These are phyloP conservation scores for Anorthoa munda DNA, from an alignment of 2,888 invertebrate species.

Conservation along the genomic window DNA sequence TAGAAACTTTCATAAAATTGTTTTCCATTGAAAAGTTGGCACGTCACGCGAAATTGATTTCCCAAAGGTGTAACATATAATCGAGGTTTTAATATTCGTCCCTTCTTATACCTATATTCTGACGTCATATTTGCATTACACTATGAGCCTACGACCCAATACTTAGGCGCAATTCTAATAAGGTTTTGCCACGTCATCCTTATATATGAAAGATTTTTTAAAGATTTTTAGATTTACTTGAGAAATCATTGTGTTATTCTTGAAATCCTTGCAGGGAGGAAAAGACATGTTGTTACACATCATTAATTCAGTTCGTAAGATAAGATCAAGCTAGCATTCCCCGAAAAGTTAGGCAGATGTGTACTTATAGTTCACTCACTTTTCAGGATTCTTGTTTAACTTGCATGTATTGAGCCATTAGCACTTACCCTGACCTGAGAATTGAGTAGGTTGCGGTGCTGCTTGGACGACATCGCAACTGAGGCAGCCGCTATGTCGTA, in stretches of 20 bases:
- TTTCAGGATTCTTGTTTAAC: too few species aligned
- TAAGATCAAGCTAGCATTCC: too few species aligned
- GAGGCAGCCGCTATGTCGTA: too few species aligned
- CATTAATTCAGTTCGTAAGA: too few species aligned
- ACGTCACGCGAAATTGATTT: constrained; percentile 34
- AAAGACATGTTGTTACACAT: too few species aligned
- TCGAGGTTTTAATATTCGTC: constrained; percentile 37
- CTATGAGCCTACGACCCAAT: background rate
- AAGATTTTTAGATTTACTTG: background rate
- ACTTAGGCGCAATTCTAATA: constrained; percentile 3
- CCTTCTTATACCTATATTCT: constrained; percentile 14
- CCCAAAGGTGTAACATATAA: constrained; percentile 29
- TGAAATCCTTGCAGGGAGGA: too few species aligned
- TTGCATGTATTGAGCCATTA: too few species aligned
- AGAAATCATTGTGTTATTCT: background rate
- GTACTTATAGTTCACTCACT: too few species aligned
- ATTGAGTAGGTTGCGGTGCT: too few species aligned
- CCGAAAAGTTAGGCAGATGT: too few species aligned
- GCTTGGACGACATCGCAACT: too few species aligned
- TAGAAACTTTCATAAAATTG: constrained; percentile 9
- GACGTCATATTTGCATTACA: constrained; percentile 37
- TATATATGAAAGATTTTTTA: background rate
- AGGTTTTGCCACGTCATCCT: background rate
- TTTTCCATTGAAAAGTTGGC: constrained; percentile 13
- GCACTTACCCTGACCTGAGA: too few species aligned